A percentile compares a stretch with the other conserved stretches of the same genome.
Evolutionary conservation across 2,113 vertebrate species (phyloP).

Genomic region (Caloenas nicobarica): DNA sequence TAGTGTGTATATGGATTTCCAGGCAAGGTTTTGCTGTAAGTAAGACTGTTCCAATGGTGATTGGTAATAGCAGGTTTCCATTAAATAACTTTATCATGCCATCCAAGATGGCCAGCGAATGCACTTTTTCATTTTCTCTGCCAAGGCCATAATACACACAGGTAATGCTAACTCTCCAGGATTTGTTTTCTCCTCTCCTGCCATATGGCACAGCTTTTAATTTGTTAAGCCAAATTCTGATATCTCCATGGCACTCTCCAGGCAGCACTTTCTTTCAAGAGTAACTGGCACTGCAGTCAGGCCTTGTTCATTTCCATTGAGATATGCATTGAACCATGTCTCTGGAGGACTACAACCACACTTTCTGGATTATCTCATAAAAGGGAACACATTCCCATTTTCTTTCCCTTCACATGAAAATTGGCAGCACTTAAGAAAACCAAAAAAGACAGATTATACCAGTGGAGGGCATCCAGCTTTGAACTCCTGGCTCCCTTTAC

Average conservation of each 20-base stretch:
- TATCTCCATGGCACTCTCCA: background rate
- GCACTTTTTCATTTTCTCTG: background rate
- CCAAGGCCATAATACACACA: background rate
- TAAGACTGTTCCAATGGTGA: background rate
- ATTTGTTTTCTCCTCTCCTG: background rate
- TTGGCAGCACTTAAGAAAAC: background rate
- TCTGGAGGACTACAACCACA: background rate
- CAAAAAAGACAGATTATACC: background rate
- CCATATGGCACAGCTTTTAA: background rate
- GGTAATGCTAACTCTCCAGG: background rate
- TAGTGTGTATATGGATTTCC: background rate
- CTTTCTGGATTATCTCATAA: background rate
- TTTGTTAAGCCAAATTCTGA: background rate
- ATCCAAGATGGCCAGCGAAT: background rate
- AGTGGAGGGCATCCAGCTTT: background rate
- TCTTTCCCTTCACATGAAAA: background rate
- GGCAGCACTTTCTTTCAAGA: background rate
- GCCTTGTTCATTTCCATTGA: background rate
- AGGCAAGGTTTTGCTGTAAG: background rate
- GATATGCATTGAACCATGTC: background rate
- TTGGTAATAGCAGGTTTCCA: background rate
- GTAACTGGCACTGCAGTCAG: background rate
- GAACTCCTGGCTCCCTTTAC: background rate
- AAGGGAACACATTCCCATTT: background rate
- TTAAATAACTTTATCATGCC: background rate